phyloP scores from a whole-genome alignment of 2,797 vertebrate genomes.

The Siniperca obscura region DNA sequence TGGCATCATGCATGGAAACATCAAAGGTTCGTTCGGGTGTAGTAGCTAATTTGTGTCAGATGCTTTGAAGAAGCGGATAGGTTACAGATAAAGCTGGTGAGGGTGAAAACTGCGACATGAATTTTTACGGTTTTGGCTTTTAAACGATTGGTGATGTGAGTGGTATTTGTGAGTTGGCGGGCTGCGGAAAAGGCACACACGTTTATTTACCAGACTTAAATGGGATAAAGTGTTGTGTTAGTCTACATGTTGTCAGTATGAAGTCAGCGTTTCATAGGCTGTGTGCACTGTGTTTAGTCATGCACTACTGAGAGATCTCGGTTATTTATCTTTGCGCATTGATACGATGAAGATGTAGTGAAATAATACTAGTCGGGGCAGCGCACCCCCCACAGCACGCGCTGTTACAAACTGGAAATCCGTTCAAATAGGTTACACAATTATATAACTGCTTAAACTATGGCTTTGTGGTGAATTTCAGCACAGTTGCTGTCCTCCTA shows the following conservation, averaged over 20 bases:
- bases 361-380: slow-evolving; percentile 16
- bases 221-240: slow-evolving; percentile 31
- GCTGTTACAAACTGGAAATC: slow-evolving; percentile 20
- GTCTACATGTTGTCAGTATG: not conserved
- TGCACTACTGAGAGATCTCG: not conserved
- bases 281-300: not conserved
- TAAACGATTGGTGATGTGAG: slow-evolving; percentile 3
- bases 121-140: slow-evolving; percentile 9
- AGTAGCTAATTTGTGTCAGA: slow-evolving; percentile 31
- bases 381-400: not conserved
- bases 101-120: slow-evolving; percentile 47
- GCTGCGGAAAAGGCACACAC: slow-evolving; percentile 35
- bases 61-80: slow-evolving; percentile 15
- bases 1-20: slow-evolving; percentile 48
- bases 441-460: slow-evolving; percentile 37
- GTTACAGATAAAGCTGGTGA: slow-evolving; percentile 21
- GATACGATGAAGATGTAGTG: slow-evolving; percentile 28
- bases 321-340: slow-evolving; percentile 42
- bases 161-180: slow-evolving; percentile 51
- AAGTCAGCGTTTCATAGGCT: not conserved
- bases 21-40: slow-evolving; percentile 27
- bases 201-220: not conserved
- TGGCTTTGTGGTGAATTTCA: not conserved
- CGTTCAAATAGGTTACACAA: slow-evolving; percentile 12
- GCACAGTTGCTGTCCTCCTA: not conserved